Conservation (phyloP, 2,113 vertebrate genomes). For the Suricata suricatta region DNA sequence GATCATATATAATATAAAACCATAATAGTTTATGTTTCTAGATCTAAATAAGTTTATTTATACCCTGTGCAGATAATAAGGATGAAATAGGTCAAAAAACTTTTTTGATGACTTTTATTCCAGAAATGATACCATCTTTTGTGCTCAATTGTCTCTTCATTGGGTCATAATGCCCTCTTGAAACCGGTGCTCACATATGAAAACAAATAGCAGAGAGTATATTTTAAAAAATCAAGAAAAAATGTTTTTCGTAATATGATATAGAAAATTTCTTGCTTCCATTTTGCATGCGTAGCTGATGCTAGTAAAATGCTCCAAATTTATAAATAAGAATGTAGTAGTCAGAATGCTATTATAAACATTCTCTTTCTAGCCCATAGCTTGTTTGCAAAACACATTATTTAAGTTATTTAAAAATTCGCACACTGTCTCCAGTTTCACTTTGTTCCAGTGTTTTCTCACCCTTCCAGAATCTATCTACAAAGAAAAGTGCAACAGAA, state of each 20-base stretch:
- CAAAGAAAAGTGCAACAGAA: conserved; percentile 36
- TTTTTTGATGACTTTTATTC: not conserved
- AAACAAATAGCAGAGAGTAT: not conserved
- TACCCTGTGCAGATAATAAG: not conserved
- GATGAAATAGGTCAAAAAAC: not conserved
- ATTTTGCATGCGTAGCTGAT: not conserved
- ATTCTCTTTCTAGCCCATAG: not conserved
- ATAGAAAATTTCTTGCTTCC: not conserved
- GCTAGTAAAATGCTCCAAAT: not conserved
- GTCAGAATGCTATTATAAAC: not conserved
- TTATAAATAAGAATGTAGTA: not conserved
- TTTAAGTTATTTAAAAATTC: conserved; percentile 58
- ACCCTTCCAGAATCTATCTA: not conserved
- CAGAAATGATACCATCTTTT: not conserved
- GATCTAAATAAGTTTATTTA: not conserved
- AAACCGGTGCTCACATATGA: not conserved
- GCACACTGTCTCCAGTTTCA: conserved; percentile 31
- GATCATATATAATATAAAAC: not conserved
- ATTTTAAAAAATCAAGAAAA: not conserved
- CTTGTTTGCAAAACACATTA: conserved; percentile 35
- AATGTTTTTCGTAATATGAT: not conserved
- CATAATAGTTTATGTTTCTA: not conserved
- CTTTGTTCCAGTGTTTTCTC: conserved; percentile 58
- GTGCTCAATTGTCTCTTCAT: not conserved
- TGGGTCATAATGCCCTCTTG: not conserved